These are phyloP conservation scores for Calonectris borealis DNA, from an alignment of 2,113 vertebrate species.

Conservation along the genomic window DNA sequence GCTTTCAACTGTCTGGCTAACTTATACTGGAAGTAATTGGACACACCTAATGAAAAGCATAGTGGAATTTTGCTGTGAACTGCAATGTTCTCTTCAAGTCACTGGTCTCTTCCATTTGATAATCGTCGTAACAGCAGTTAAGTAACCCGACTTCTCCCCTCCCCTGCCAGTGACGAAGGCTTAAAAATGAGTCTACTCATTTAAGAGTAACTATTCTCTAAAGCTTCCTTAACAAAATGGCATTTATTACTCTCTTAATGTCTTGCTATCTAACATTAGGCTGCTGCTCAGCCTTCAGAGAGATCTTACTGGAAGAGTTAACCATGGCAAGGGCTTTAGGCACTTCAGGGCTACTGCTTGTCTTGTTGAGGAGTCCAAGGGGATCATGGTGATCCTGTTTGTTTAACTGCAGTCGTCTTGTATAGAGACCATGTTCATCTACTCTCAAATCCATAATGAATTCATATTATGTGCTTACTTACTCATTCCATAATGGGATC, in stretches of 20 bases:
- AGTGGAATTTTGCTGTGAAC: constrained; percentile 23
- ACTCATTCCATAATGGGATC: background rate
- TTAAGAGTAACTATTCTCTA: background rate
- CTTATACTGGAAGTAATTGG: constrained; percentile 52
- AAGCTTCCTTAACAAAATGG: background rate
- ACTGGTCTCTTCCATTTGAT: constrained; percentile 8
- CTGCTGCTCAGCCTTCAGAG: background rate
- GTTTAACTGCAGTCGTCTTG: background rate
- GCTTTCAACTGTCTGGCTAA: constrained; percentile 10
- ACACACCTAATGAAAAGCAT: constrained; percentile 28
- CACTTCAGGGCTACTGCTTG: background rate
- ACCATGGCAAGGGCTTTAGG: background rate
- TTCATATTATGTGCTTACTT: background rate
- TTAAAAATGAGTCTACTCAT: background rate
- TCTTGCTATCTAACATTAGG: background rate
- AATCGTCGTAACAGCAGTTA: background rate
- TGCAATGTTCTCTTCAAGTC: constrained; percentile 33
- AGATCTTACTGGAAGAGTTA: background rate
- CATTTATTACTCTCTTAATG: background rate
- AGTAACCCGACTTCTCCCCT: background rate
- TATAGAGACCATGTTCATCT: background rate
- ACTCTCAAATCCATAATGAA: background rate
- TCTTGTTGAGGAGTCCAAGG: background rate
- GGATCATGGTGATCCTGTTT: background rate
- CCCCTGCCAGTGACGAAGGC: background rate